Evolutionary conservation across 2,113 vertebrate genomes (phyloP).

Genomic region (Shinisaurus crocodilurus): DNA sequence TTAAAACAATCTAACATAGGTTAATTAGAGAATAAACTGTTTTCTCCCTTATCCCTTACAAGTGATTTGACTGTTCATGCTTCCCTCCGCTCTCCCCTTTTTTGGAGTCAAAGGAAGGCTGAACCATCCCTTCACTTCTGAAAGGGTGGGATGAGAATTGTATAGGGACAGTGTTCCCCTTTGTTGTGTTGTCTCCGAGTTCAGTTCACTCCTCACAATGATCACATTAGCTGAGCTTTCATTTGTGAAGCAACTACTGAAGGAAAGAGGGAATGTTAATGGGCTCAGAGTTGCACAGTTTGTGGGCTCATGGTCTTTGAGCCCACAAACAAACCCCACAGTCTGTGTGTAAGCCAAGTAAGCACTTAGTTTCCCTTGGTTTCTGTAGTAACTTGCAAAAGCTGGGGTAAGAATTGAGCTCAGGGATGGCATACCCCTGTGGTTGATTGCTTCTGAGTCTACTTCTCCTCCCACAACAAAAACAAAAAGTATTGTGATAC

Average conservation of each 20-base stretch:
- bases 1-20: too few species aligned
- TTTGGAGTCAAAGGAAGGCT: too few species aligned
- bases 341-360: neutral
- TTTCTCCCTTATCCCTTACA: too few species aligned
- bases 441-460: neutral
- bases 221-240: neutral
- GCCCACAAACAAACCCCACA: too few species aligned
- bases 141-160: neutral
- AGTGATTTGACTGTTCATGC: too few species aligned
- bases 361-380: neutral
- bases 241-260: neutral
- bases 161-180: neutral
- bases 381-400: neutral
- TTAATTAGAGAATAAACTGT: too few species aligned
- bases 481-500: neutral
- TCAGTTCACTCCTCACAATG: neutral
- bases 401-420: too few species aligned
- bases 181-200: neutral
- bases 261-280: neutral
- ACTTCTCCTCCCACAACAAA: neutral
- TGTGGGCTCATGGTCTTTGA: neutral
- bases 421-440: neutral
- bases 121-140: too few species aligned
- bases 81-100: neutral
- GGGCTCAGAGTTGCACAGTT: neutral